Conservation (phyloP, 2,113 vertebrate species). For the Glaucidium brasilianum region DNA sequence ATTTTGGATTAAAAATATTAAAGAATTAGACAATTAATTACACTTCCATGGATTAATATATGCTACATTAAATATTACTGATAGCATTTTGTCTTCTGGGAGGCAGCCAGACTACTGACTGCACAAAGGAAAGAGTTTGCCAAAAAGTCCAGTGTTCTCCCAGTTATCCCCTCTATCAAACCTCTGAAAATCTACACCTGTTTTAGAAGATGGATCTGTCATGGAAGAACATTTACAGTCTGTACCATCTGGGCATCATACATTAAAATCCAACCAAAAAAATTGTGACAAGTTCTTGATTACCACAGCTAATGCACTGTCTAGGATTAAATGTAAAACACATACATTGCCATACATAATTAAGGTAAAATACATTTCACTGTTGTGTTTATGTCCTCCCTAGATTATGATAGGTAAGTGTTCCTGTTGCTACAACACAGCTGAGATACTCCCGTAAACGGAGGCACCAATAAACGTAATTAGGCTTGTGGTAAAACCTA, state of each 20-base stretch:
- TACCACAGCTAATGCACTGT: neutral
- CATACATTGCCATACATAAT: neutral
- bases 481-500: neutral
- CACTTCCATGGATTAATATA: slow-evolving; percentile 37
- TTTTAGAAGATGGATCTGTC: neutral
- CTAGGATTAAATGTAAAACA: neutral
- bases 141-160: neutral
- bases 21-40: slow-evolving; percentile 41
- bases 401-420: neutral
- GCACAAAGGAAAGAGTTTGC: neutral
- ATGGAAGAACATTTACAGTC: neutral
- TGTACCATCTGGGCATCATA: neutral
- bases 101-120: slow-evolving; percentile 10
- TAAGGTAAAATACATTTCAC: neutral
- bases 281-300: neutral
- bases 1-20: slow-evolving; percentile 42
- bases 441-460: neutral
- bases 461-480: neutral
- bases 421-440: neutral
- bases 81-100: neutral
- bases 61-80: neutral
- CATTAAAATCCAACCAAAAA: neutral
- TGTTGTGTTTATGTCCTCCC: neutral
- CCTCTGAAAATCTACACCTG: slow-evolving; percentile 7
- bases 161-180: neutral